These are phyloP conservation scores for Pampusana beccarii DNA, from an alignment of 2,113 vertebrate species.

Conservation along the genomic window DNA sequence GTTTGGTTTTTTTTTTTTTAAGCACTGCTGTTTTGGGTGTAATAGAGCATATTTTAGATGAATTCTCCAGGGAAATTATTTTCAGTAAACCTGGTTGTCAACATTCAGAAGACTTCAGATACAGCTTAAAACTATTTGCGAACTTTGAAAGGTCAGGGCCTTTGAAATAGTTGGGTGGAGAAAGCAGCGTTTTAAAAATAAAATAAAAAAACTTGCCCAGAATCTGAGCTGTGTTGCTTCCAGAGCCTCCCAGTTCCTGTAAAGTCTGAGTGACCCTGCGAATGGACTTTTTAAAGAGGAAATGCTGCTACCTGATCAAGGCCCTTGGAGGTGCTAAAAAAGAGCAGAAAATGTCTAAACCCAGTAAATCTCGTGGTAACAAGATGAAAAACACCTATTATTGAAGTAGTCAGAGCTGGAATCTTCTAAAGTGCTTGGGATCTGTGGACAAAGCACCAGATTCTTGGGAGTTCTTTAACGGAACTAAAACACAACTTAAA, in stretches of 20 bases:
- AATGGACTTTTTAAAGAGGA: background rate
- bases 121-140: background rate
- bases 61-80: background rate
- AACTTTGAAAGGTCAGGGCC: background rate
- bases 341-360: background rate
- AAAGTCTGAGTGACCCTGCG: background rate
- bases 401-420: background rate
- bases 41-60: background rate
- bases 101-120: background rate
- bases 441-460: background rate
- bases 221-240: background rate
- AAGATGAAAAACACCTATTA: background rate
- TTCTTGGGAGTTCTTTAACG: background rate
- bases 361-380: background rate
- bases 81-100: background rate
- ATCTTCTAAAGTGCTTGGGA: background rate
- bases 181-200: background rate
- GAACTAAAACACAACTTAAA: background rate
- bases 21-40: background rate
- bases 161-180: slow-evolving; percentile 1
- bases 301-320: background rate
- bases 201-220: background rate
- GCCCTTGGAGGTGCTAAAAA: background rate
- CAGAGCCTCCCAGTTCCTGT: background rate
- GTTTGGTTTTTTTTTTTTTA: background rate